Evolutionary conservation across 53 echinoderm and acorn worm species (phyloP).

Genomic region (Hippasteria phrygiana): DNA sequence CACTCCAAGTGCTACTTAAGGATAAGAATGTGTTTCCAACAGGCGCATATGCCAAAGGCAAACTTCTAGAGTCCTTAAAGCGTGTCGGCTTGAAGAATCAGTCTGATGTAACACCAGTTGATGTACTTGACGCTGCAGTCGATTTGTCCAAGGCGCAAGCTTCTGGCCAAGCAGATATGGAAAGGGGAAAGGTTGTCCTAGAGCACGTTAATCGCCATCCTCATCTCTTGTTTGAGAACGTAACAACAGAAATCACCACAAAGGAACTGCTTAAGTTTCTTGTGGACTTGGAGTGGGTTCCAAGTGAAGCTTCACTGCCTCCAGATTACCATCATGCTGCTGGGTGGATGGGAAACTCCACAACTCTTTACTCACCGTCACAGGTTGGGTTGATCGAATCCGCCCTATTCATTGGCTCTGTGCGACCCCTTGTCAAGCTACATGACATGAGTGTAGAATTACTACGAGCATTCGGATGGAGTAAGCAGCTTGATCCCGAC

Average conservation of each 20-base stretch:
- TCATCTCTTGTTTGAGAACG: conserved; percentile 11
- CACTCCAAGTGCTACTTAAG: conserved; percentile 48
- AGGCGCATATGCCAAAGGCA: conserved; percentile 3
- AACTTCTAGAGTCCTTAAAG: conserved; percentile 3
- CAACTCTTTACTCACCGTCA: conserved; percentile 36
- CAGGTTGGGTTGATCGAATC: not conserved
- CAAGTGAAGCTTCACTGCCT: conserved; percentile 43
- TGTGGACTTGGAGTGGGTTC: conserved; percentile 49
- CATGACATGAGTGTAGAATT: not conserved
- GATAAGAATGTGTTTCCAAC: conserved; percentile 68
- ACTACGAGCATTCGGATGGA: conserved; percentile 38
- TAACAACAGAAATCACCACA: not conserved
- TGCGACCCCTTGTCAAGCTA: conserved; percentile 20
- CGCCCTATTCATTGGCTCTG: conserved; percentile 34
- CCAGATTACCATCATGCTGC: conserved; percentile 23
- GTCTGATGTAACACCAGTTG: conserved; percentile 12
- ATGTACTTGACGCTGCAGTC: conserved; percentile 30
- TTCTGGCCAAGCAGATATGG: not conserved
- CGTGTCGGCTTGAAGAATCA: conserved; percentile 48
- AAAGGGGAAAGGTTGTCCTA: conserved; percentile 32
- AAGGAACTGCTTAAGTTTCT: conserved; percentile 25
- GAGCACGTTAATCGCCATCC: conserved; percentile 29
- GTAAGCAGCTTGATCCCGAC: not conserved
- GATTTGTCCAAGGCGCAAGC: conserved; percentile 13
- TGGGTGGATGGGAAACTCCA: conserved; percentile 40